A percentile compares a stretch with the other conserved stretches of the same genome.
These are phyloP conservation scores for Eupristina koningsbergeri DNA, from an alignment of 1,140 invertebrate genomes.

Conservation along the genomic window DNA sequence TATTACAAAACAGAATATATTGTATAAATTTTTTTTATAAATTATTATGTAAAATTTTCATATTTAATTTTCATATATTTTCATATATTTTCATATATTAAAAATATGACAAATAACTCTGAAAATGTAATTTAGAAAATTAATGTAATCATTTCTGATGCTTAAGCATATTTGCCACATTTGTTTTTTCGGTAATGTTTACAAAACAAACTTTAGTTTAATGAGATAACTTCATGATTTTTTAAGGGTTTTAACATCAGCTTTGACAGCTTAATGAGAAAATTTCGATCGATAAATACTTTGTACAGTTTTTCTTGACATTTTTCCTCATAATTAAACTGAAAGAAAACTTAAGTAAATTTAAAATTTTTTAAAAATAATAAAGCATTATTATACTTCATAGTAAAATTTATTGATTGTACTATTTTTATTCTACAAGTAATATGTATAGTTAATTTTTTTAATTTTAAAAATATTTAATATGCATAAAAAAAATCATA, in stretches of 20 bases:
- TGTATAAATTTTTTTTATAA: too few species aligned
- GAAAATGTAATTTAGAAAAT: neutral
- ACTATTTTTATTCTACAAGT: too few species aligned
- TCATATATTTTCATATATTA: too few species aligned
- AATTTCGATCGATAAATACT: slow-evolving; percentile 37
- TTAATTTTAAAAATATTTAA: too few species aligned
- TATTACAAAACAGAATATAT: too few species aligned
- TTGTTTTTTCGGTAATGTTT: neutral
- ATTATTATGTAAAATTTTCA: too few species aligned
- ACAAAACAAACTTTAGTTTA: slow-evolving; percentile 30
- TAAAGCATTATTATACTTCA: neutral
- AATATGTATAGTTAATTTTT: too few species aligned
- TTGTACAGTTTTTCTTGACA: neutral
- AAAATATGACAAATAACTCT: too few species aligned
- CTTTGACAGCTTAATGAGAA: slow-evolving; percentile 4
- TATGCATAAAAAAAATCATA: too few species aligned
- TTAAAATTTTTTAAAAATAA: neutral
- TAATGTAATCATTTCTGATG: neutral
- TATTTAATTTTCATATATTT: too few species aligned
- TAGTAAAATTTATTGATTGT: neutral
- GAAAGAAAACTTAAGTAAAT: neutral
- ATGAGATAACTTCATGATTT: slow-evolving; percentile 24
- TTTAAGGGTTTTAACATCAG: slow-evolving; percentile 21
- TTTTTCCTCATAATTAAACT: neutral
- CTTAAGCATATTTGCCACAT: neutral